Evolutionary conservation across 2,888 invertebrate species (phyloP).

Genomic region (Barypeithes pellucidus): DNA sequence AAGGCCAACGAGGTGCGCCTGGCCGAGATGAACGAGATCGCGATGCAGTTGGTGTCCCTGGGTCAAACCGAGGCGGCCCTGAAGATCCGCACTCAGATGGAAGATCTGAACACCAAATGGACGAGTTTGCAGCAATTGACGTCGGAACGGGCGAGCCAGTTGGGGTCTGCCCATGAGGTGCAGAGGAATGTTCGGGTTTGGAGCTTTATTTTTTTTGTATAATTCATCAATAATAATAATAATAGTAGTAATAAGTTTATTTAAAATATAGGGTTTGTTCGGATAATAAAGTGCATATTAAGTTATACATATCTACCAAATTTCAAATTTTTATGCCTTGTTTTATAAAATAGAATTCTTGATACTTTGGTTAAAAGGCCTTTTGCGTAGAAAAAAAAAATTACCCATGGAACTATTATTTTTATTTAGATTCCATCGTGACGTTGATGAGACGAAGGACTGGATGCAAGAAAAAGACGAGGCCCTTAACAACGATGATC

Average conservation of each 20-base stretch:
- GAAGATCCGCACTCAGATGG: constrained; percentile 98
- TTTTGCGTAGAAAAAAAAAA: too few relatives aligned
- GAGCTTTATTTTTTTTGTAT: too few relatives aligned
- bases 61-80: constrained; percentile 99
- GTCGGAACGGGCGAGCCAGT: constrained; percentile 92
- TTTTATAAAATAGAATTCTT: too few relatives aligned
- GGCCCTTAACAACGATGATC: constrained; percentile 94
- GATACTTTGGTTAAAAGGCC: too few relatives aligned
- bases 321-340: too few relatives aligned
- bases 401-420: not conserved
- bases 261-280: too few relatives aligned
- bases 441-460: constrained; percentile 94
- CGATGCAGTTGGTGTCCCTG: constrained; percentile 95
- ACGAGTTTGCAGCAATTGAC: constrained; percentile 95
- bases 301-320: too few relatives aligned
- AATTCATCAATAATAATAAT: too few relatives aligned
- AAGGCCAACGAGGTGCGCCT: constrained; percentile 98
- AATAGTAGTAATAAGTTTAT: too few relatives aligned
- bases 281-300: too few relatives aligned
- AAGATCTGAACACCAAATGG: constrained; percentile 97
- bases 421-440: constrained; percentile 84
- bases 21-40: constrained; percentile 99
- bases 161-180: constrained; percentile 98
- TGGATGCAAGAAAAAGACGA: constrained; percentile 99
- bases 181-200: constrained; percentile 76